Percentiles rank a stretch among this genome's conserved stretches.
These are phyloP conservation scores for Poecilia gillii DNA, from an alignment of 2,797 vertebrate species.

Conservation along the genomic window DNA sequence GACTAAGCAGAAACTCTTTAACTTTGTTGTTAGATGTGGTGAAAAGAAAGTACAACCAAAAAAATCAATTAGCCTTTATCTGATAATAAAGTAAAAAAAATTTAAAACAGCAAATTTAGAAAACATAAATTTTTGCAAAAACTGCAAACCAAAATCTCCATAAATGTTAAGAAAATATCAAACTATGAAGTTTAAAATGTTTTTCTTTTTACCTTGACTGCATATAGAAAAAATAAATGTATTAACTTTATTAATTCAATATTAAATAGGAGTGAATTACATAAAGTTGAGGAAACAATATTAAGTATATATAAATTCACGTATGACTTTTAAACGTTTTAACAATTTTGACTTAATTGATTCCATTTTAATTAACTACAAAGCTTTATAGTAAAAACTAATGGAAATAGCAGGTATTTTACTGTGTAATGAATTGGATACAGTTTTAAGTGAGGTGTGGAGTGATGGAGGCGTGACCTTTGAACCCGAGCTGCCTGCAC, in stretches of 20 bases:
- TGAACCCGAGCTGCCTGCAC: background rate
- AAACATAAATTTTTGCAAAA: background rate
- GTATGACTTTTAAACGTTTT: background rate
- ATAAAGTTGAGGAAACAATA: background rate
- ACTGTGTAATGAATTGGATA: background rate
- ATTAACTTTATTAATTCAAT: background rate
- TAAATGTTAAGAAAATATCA: background rate
- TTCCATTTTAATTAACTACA: background rate
- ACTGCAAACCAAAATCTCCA: background rate
- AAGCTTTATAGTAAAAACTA: background rate
- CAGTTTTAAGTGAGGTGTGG: background rate
- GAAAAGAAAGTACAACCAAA: background rate
- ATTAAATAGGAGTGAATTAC: background rate
- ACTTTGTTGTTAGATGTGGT: background rate
- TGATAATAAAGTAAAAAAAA: background rate
- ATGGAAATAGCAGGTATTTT: background rate
- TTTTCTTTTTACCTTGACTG: slow-evolving; percentile 3
- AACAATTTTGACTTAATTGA: background rate
- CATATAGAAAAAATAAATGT: background rate
- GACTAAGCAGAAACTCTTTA: background rate
- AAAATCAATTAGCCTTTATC: background rate
- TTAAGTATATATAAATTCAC: background rate
- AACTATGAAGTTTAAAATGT: background rate
- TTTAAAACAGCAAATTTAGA: background rate
- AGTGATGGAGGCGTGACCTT: background rate